Evolutionary conservation across 2,797 vertebrate species (phyloP), one percentile per base, ranked within the genome.

Genomic region (Cercopithecus diana): DNA sequence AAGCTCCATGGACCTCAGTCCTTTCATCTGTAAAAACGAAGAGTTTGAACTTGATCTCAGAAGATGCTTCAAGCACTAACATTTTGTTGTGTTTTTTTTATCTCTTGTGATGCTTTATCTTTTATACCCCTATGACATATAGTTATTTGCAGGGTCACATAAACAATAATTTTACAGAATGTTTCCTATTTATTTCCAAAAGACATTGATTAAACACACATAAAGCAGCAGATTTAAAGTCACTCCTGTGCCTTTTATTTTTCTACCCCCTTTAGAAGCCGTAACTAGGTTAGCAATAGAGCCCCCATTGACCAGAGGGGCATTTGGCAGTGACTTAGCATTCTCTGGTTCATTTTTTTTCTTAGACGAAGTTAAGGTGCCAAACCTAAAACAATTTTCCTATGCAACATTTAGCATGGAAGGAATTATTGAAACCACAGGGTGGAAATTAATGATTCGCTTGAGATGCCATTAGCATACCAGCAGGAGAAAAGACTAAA

Each of bases 391-490:
- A 97, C 93, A 97, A 97, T 96, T 97, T 97, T 96, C 73, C 79
- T 91, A 88, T 85, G 79, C 89, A 92, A 95, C 92, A 97, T 97
- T 98, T 97, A 98, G 70, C 90, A 97, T 57, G 57, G 50, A 97
- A 95, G 80, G 73, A 97, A 98, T 97, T 97, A 97, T 2, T 96
- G 93, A 98, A 98, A 96, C 95, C 93, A 97, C 96, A 82, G 97
- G 95, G 95, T 98, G 82, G 97, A 98, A 98, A 97, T 98, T 98
- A 98, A 97, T 98, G 97, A 98, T 98, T 97, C 98, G 92, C 92
- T 88, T 97, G 81, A 98, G 90, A 90, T 94, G 92, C 88, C 97
- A 98, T 98, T 98, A 97, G 82, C 97, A 97, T 95, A 96, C 15
- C 97, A 98, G 97, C 96, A 98, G 96, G 98, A 97, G 70, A 97